Percentiles rank a stretch among this genome's conserved stretches.
phyloP scores from a whole-genome alignment of 2,113 vertebrate genomes.

The Ailuropoda melanoleuca region DNA sequence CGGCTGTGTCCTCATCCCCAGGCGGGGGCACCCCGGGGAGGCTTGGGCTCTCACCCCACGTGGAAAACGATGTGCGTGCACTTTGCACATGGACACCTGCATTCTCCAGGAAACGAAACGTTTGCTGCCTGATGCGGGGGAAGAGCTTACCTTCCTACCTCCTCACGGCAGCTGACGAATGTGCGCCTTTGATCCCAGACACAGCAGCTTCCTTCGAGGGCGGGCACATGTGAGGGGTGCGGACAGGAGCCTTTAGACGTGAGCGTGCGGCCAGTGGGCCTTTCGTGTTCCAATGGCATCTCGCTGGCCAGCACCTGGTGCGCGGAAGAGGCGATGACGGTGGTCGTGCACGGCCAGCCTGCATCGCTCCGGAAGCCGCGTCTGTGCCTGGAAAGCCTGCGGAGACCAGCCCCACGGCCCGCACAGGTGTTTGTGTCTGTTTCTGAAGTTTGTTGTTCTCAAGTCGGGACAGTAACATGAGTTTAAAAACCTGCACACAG shows the following conservation, averaged over 20 bases:
- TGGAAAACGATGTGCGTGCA: fast-evolving
- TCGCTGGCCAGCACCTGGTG: not conserved
- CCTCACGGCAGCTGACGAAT: not conserved
- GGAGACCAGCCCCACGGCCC: not conserved
- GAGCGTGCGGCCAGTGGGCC: not conserved
- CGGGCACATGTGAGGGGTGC: not conserved
- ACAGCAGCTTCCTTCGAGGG: not conserved
- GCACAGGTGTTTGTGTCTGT: too few species aligned
- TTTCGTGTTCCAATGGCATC: not conserved
- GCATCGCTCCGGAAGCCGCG: not conserved
- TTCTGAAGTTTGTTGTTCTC: not conserved
- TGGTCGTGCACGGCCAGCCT: not conserved
- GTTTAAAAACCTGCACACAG: not conserved
- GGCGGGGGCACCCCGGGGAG: not conserved
- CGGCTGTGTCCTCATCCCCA: fast-evolving
- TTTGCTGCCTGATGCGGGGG: not conserved
- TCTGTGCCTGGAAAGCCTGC: not conserved
- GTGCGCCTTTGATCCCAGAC: fast-evolving
- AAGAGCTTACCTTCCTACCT: not conserved
- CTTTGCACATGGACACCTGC: not conserved
- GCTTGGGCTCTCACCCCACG: not conserved
- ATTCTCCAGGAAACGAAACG: fast-evolving
- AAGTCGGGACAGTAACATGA: fast-evolving
- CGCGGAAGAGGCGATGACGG: fast-evolving
- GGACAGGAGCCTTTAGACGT: not conserved